Evolutionary conservation across 2,888 invertebrate genomes (phyloP).

Genomic region (Tetragonula carbonaria): DNA sequence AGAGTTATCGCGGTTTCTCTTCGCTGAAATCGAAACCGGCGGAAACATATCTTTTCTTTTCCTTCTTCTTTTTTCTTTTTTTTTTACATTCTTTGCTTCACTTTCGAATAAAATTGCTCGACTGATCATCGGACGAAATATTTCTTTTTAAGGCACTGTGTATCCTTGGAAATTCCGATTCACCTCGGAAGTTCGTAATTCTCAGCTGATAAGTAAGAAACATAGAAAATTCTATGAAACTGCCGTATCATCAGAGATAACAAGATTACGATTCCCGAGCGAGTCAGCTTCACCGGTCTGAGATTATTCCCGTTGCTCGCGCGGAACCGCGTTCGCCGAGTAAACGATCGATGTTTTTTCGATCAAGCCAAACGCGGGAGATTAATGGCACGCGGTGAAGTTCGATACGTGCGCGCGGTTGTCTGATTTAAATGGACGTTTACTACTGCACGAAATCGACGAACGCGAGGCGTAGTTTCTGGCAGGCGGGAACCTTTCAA

Average conservation of each 20-base stretch:
- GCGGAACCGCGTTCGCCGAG: neutral
- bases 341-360: constrained; percentile 7
- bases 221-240: neutral
- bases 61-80: too few species aligned
- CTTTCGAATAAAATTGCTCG: too few species aligned
- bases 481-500: constrained; percentile 19
- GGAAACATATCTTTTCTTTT: too few species aligned
- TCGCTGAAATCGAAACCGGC: neutral
- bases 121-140: too few species aligned
- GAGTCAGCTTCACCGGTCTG: neutral
- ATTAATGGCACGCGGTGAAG: constrained; percentile 33
- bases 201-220: too few species aligned
- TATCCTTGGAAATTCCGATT: too few species aligned
- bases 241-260: too few species aligned
- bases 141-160: too few species aligned
- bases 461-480: neutral
- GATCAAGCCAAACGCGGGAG: constrained; percentile 14
- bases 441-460: constrained; percentile 49
- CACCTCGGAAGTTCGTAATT: too few species aligned
- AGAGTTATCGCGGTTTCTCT: neutral
- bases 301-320: neutral
- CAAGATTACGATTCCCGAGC: too few species aligned
- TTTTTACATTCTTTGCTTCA: too few species aligned
- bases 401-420: constrained; percentile 5
- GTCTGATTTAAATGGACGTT: constrained; percentile 52